phyloP scores from a whole-genome alignment of 2,888 invertebrate genomes.

The Brachylomia viminalis region DNA sequence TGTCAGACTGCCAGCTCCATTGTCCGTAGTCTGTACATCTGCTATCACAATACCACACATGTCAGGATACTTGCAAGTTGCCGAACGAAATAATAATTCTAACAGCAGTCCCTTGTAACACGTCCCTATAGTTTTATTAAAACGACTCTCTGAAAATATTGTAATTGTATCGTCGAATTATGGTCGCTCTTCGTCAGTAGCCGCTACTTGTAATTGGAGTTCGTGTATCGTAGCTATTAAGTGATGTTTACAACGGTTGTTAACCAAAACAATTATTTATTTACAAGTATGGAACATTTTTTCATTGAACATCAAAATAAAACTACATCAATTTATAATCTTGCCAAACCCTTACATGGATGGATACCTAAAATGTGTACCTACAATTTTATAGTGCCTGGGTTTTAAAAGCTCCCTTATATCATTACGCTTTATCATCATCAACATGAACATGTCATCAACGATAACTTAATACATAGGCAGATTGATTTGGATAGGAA shows the following conservation, averaged over 20 bases:
- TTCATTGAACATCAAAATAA: slow-evolving; percentile 18
- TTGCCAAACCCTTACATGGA: slow-evolving; percentile 3
- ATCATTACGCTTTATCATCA: not conserved
- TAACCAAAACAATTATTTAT: slow-evolving; percentile 36
- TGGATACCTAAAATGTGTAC: not conserved
- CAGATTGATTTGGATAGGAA: not conserved
- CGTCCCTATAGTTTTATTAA: slow-evolving; percentile 51
- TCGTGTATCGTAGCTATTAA: slow-evolving; percentile 51
- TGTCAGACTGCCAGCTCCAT: slow-evolving; percentile 53
- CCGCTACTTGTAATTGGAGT: slow-evolving; percentile 29
- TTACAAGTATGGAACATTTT: slow-evolving; percentile 16
- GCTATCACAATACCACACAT: slow-evolving; percentile 52
- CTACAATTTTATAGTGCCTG: not conserved
- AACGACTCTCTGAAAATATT: slow-evolving; percentile 52
- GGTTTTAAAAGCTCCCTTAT: not conserved
- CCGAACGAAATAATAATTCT: slow-evolving; percentile 47
- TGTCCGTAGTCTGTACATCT: slow-evolving; percentile 38
- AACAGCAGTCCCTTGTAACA: slow-evolving; percentile 31
- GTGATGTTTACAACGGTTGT: slow-evolving; percentile 38
- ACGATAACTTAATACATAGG: not conserved
- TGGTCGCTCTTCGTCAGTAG: slow-evolving; percentile 19
- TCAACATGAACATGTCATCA: not conserved
- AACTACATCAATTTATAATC: not conserved
- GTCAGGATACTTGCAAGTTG: slow-evolving; percentile 20
- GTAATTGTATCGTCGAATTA: slow-evolving; percentile 44